Conservation (phyloP, 64 coral and sea anemone genomes). For the Cladopsammia gracilis region DNA sequence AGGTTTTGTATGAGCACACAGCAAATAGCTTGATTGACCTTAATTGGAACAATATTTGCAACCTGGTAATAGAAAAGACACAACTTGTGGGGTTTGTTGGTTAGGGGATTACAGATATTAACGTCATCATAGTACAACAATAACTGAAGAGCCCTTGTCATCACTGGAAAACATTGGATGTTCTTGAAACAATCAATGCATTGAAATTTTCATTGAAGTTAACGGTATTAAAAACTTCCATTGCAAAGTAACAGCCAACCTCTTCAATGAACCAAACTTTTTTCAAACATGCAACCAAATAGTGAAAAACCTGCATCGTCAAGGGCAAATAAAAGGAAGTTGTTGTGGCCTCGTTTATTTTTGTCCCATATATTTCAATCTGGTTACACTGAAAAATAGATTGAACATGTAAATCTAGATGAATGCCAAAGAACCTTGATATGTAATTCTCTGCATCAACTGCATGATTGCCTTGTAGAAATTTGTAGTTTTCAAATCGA, state of each 20-base stretch:
- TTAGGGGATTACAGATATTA: constrained; percentile 40
- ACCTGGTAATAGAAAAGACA: constrained; percentile 67
- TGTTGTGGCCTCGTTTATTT: constrained; percentile 43
- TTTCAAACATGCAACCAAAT: constrained; percentile 18
- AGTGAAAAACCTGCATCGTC: not conserved
- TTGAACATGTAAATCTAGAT: constrained; percentile 5
- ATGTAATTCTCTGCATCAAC: not conserved
- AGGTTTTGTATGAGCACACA: not conserved
- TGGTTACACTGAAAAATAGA: constrained; percentile 1
- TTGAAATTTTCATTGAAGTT: constrained; percentile 22
- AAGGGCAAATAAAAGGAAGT: constrained; percentile 14
- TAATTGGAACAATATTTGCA: constrained; percentile 38
- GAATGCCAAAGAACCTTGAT: not conserved
- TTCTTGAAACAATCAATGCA: constrained; percentile 18
- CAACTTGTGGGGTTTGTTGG: constrained; percentile 48
- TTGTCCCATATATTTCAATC: constrained; percentile 3
- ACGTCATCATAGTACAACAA: constrained; percentile 75
- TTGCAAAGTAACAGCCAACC: not conserved
- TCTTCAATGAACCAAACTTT: constrained; percentile 31
- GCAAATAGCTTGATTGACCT: constrained; percentile 50
- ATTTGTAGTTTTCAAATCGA: no score
- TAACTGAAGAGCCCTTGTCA: constrained; percentile 23
- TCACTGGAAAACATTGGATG: constrained; percentile 43
- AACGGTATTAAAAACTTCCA: not conserved
- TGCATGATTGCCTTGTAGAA: not conserved